Conservation (phyloP, 2,113 vertebrate genomes). For the Tragulus kanchil region DNA sequence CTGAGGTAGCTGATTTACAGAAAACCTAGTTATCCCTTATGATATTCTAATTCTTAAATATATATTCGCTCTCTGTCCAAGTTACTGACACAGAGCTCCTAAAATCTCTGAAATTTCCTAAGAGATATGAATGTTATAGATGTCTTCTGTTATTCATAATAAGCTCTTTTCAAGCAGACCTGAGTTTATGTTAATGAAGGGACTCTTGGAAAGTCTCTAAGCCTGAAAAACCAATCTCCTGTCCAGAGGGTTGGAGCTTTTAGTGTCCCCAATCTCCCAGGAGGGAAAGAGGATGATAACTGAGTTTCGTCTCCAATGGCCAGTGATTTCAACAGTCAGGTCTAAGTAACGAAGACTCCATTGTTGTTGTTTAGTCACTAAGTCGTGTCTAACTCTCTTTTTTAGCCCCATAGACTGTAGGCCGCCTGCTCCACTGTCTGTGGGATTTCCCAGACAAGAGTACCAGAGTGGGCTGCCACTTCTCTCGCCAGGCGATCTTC, state of each 20-base stretch:
- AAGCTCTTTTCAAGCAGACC: background rate
- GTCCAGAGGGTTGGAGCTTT: background rate
- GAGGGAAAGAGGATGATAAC: background rate
- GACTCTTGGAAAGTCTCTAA: background rate
- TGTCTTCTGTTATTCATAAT: slow-evolving; percentile 1
- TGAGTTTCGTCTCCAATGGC: background rate
- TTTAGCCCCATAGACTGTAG: background rate
- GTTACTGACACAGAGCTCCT: background rate
- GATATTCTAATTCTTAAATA: background rate
- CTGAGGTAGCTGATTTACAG: background rate
- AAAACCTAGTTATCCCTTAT: background rate
- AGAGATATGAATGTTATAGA: background rate
- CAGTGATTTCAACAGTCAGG: background rate
- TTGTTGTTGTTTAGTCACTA: background rate
- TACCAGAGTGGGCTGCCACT: background rate
- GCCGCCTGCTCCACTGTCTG: background rate
- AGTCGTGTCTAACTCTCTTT: background rate
- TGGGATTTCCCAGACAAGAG: background rate
- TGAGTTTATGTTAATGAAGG: background rate
- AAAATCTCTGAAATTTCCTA: background rate
- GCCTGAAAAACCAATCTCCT: background rate
- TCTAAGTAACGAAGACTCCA: background rate
- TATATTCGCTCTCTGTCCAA: background rate
- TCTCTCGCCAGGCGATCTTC: background rate
- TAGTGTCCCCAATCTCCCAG: background rate